A percentile compares a stretch with the other conserved stretches of the same genome.
phyloP scores from a whole-genome alignment of 2,113 vertebrate species.

The Delphinus delphis region DNA sequence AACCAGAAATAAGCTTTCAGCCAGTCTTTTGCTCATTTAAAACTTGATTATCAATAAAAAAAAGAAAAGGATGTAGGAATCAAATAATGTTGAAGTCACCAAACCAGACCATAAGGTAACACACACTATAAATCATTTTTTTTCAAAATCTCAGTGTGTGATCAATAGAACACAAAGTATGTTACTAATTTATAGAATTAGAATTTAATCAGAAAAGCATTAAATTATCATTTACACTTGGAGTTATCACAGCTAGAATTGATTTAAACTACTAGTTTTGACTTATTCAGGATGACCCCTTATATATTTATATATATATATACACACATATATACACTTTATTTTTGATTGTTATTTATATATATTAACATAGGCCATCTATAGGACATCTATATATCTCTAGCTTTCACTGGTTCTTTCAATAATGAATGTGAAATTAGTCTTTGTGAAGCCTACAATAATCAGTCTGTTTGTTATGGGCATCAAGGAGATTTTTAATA shows the following conservation, averaged over 20 bases:
- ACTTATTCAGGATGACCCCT: neutral
- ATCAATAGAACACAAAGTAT: neutral
- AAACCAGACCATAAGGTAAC: neutral
- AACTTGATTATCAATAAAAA: neutral
- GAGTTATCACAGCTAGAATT: neutral
- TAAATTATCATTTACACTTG: neutral
- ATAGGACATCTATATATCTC: neutral
- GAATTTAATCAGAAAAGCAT: neutral
- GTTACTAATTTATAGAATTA: neutral
- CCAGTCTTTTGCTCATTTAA: neutral
- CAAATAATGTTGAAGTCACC: neutral
- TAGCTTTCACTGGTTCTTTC: neutral
- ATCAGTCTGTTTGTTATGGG: neutral
- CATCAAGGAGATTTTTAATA: neutral
- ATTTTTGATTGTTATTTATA: neutral
- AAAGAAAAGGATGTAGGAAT: neutral
- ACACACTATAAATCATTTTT: neutral
- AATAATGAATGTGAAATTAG: neutral
- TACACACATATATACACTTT: neutral
- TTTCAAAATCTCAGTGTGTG: neutral
- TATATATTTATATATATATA: neutral
- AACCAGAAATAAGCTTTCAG: neutral
- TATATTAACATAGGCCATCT: neutral
- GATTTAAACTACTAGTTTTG: neutral
- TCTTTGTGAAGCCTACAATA: neutral